phyloP scores from a whole-genome alignment of 35 echinoderm and acorn worm species.

The Ptychodera flava region DNA sequence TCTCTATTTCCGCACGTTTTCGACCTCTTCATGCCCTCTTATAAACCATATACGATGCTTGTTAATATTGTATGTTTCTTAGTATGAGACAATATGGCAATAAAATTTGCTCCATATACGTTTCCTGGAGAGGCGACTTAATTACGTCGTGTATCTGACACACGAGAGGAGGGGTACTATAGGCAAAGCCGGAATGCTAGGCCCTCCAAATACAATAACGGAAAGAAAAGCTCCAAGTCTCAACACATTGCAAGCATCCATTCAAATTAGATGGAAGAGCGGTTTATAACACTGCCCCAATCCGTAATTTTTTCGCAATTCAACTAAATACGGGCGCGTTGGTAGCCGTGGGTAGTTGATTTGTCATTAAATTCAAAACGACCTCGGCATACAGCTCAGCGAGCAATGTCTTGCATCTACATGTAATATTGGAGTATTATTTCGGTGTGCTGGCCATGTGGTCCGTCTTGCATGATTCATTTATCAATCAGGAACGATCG shows the following conservation, averaged over 20 bases:
- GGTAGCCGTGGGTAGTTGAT: background rate
- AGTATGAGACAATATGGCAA: background rate
- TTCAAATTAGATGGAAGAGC: background rate
- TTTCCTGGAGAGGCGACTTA: background rate
- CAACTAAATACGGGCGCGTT: background rate
- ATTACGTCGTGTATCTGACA: background rate
- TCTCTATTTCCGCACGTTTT: background rate
- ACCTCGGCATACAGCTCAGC: background rate
- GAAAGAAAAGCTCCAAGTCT: too few species aligned
- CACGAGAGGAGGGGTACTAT: too few species aligned
- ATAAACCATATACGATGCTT: background rate
- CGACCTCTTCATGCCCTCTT: background rate
- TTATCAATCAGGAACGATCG: background rate
- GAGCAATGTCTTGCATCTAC: background rate
- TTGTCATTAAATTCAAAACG: too few species aligned
- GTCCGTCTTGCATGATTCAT: background rate
- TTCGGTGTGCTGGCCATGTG: background rate
- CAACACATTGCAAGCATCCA: background rate
- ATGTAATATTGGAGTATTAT: background rate
- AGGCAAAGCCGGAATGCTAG: too few species aligned
- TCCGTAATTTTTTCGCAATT: background rate
- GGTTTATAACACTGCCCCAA: background rate
- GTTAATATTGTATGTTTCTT: constrained; percentile 2
- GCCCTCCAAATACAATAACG: too few species aligned
- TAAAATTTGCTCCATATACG: background rate